phyloP scores from a whole-genome alignment of 1,140 invertebrate species.

The Papilio polytes region DNA sequence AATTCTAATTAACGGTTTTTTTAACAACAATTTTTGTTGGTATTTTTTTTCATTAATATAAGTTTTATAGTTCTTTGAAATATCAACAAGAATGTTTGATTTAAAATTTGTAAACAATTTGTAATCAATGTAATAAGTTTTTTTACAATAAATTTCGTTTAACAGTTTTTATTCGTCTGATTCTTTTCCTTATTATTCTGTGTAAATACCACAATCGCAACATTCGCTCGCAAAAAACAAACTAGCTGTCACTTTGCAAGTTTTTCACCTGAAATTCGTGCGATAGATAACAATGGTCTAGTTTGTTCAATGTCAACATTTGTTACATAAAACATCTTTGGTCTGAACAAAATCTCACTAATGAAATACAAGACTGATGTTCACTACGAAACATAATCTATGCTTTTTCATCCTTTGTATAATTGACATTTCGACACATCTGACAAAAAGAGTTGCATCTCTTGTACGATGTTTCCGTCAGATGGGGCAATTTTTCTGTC shows the following conservation, averaged over 20 bases:
- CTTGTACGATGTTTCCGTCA: too few relatives aligned
- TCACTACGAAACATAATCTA: too few relatives aligned
- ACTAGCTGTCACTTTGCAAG: slow-evolving; percentile 13
- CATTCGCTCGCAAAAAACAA: slow-evolving; percentile 18
- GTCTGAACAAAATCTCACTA: background rate
- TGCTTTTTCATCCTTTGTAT: too few relatives aligned
- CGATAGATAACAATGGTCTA: slow-evolving; percentile 19
- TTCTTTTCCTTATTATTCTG: slow-evolving; percentile 9
- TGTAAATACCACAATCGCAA: slow-evolving; percentile 8
- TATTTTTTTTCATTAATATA: too few relatives aligned
- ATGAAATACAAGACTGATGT: background rate
- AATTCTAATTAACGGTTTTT: too few relatives aligned
- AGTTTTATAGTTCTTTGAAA: too few relatives aligned
- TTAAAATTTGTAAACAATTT: background rate
- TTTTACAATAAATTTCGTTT: background rate
- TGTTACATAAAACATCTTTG: background rate
- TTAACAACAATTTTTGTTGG: too few relatives aligned
- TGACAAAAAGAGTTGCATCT: too few relatives aligned
- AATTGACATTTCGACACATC: too few relatives aligned
- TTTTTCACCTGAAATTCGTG: slow-evolving; percentile 5
- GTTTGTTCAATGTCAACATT: slow-evolving; percentile 24
- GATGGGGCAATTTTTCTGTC: too few relatives aligned
- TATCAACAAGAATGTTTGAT: too few relatives aligned
- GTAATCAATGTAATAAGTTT: background rate
- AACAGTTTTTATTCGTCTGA: background rate